Percentiles rank a stretch among this genome's conserved stretches.
Evolutionary conservation across 2,888 invertebrate species (phyloP).

Genomic region (Brachyptera putata): DNA sequence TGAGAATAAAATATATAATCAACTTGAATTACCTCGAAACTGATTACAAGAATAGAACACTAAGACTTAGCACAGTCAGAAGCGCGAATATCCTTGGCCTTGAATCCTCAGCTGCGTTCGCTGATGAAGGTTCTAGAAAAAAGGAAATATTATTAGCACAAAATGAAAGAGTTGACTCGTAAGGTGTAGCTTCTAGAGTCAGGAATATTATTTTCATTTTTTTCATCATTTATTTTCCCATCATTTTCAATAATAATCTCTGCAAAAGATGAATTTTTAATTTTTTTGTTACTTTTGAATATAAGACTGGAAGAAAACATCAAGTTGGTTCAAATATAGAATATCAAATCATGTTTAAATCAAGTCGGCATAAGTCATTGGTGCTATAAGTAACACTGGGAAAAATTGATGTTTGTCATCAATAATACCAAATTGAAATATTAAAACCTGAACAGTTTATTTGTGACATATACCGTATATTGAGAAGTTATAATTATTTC

Average conservation of each 20-base stretch:
- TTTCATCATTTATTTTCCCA: too few relatives aligned
- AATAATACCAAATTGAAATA: neutral
- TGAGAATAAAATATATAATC: neutral
- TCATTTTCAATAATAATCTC: too few relatives aligned
- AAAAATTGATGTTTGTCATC: neutral
- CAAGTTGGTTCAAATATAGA: too few relatives aligned
- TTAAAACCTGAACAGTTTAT: neutral
- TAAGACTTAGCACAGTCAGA: neutral
- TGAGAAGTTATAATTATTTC: neutral
- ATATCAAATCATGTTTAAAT: too few relatives aligned
- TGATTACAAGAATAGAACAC: neutral
- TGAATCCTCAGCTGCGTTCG: neutral
- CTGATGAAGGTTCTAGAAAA: conserved; percentile 3
- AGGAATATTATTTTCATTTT: too few relatives aligned
- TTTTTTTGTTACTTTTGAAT: too few relatives aligned
- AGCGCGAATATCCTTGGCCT: conserved; percentile 7
- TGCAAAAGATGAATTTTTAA: too few relatives aligned
- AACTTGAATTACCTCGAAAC: neutral
- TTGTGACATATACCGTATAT: neutral
- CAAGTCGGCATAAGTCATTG: too few relatives aligned
- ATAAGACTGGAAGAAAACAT: too few relatives aligned
- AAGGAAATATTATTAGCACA: neutral
- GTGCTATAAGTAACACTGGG: neutral
- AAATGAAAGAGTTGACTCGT: neutral
- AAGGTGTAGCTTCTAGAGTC: too few relatives aligned